A percentile compares a stretch with the other conserved stretches of the same genome.
phyloP scores from a whole-genome alignment of 2,797 vertebrate genomes.

The Hippoglossus hippoglossus region DNA sequence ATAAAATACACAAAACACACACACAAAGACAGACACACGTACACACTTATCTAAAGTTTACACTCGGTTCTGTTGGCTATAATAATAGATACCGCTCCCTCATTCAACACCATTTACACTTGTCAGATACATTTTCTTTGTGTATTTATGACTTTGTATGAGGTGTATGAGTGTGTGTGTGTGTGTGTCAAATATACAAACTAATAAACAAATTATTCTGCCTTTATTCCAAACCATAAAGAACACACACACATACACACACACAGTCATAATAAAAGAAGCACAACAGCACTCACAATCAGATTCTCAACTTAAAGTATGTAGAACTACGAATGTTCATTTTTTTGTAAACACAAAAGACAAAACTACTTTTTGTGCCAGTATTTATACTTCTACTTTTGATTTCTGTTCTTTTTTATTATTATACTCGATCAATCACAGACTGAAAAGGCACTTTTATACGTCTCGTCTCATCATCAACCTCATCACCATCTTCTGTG shows the following conservation, averaged over 20 bases:
- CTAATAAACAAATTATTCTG: constrained; percentile 43
- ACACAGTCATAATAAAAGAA: constrained; percentile 49
- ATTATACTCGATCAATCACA: constrained; percentile 49
- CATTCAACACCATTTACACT: constrained; percentile 18
- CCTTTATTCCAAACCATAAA: constrained; percentile 43
- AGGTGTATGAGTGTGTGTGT: constrained; percentile 16
- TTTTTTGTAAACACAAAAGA: constrained; percentile 66
- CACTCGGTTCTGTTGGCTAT: constrained; percentile 39
- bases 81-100: constrained; percentile 41
- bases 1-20: constrained; percentile 16
- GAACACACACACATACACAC: constrained; percentile 29
- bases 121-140: background rate
- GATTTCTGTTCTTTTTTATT: constrained; percentile 24
- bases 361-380: constrained; percentile 55
- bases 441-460: constrained; percentile 70
- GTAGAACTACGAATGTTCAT: constrained; percentile 71
- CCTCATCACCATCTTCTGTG: constrained; percentile 32
- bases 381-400: constrained; percentile 66
- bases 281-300: constrained; percentile 71
- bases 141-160: constrained; percentile 19
- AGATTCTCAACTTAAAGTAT: constrained; percentile 59
- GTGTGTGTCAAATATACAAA: constrained; percentile 14
- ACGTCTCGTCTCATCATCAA: constrained; percentile 44
- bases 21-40: constrained; percentile 17
- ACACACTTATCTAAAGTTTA: constrained; percentile 50